A percentile compares a stretch with the other conserved stretches of the same genome.
Conservation (phyloP, 2,888 invertebrate genomes). For the Melieria picta region DNA sequence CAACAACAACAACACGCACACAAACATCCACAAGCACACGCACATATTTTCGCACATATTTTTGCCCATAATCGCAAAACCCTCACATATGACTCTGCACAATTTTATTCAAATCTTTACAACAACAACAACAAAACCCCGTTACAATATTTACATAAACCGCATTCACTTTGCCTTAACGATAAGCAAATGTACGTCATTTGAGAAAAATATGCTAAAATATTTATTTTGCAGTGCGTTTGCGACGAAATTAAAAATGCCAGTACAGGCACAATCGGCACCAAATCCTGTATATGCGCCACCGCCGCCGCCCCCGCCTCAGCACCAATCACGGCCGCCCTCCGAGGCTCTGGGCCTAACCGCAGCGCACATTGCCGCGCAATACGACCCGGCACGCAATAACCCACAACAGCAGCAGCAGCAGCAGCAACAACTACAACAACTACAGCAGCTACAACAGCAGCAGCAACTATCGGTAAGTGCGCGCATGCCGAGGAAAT, state of each 20-base stretch:
- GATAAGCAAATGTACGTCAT: too few species aligned
- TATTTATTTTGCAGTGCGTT: constrained; percentile 23
- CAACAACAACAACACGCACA: constrained; percentile 22
- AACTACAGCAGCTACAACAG: constrained; percentile 26
- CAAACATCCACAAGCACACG: constrained; percentile 6
- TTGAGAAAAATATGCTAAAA: too few species aligned
- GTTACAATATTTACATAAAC: background rate
- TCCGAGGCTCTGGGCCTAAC: constrained; percentile 29
- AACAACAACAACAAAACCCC: background rate
- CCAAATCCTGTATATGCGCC: constrained; percentile 57
- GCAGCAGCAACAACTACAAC: constrained; percentile 41
- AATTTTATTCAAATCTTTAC: background rate
- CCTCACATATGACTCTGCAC: constrained; percentile 13
- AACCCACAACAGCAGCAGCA: constrained; percentile 48
- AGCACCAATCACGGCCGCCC: constrained; percentile 35
- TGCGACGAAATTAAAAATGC: constrained; percentile 39
- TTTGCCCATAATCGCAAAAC: background rate
- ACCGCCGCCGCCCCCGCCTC: constrained; percentile 34
- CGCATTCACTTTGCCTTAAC: background rate
- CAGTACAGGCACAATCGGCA: constrained; percentile 46
- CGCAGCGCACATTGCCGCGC: constrained; percentile 61
- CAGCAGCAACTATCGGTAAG: constrained; percentile 30
- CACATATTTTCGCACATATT: constrained; percentile 3
- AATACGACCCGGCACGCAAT: constrained; percentile 60
- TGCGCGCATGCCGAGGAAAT: background rate